Evolutionary conservation across 2,113 vertebrate genomes (phyloP).

Genomic region (Oncorhynchus gorbuscha): DNA sequence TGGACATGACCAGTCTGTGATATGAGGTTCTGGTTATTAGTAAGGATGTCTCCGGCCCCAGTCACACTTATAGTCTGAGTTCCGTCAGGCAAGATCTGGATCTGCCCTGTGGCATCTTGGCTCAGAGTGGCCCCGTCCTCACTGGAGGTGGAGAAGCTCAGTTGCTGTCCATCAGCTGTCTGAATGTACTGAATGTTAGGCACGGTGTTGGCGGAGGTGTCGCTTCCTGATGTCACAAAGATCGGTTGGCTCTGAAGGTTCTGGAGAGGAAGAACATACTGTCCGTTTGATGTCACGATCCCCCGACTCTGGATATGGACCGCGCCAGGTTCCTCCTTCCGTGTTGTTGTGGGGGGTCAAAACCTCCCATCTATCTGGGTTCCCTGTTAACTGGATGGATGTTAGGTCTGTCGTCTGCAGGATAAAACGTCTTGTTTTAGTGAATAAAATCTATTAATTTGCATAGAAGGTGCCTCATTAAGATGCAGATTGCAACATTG

Average conservation of each 20-base stretch:
- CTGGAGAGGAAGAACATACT: slow-evolving; percentile 98
- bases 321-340: slow-evolving; percentile 93
- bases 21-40: slow-evolving; percentile 88
- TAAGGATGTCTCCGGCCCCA: slow-evolving; percentile 83
- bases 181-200: slow-evolving; percentile 99
- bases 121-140: slow-evolving; percentile 87
- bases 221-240: slow-evolving; percentile 92
- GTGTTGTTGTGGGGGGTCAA: slow-evolving; percentile 82
- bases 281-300: slow-evolving; percentile 92
- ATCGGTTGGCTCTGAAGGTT: slow-evolving; percentile 96
- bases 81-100: slow-evolving; percentile 94
- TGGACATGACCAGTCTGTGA: slow-evolving; percentile 91
- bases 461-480: neutral
- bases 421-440: slow-evolving; percentile 33
- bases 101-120: slow-evolving; percentile 90
- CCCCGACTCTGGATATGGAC: slow-evolving; percentile 92
- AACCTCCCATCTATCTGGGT: slow-evolving; percentile 93
- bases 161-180: slow-evolving; percentile 88
- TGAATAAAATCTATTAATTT: neutral
- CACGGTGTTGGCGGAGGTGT: slow-evolving; percentile 91
- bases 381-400: slow-evolving; percentile 87
- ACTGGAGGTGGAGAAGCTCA: slow-evolving; percentile 89
- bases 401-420: slow-evolving; percentile 84
- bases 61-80: slow-evolving; percentile 88
- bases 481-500: too few relatives aligned